Base-by-base conservation (phyloP, 2,888 invertebrate genomes). In the Archaeoteleia sp. region DNA sequence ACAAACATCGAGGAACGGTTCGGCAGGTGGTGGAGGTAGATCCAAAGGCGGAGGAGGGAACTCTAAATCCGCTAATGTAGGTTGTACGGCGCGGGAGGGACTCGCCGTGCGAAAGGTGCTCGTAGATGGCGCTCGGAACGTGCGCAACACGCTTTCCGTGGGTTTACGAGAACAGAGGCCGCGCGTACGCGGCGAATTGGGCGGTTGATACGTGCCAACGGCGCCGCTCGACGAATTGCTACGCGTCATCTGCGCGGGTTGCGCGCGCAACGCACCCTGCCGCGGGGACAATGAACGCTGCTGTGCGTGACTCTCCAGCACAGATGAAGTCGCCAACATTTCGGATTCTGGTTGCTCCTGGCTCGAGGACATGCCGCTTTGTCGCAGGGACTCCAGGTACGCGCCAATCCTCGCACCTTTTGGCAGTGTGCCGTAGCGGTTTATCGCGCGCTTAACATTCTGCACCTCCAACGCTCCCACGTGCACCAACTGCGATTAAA, bases 351-450 rank as follows among this genome's bases (percentile, higher is more conserved):
- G 2, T 8, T 46, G 55, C 7, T 74, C 40, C 51, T 74, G 46
- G 69, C 82, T 85, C 1, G 88, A 86, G 0, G 88, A 86, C 77
- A 88, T 85, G 42, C 91, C 92, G 80, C 92, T 93, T 81, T 95
- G 94, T 35, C 95, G 90, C 79, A 98, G 88, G 2, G 97, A 97
- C 86, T 98, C 97, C 51, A 98, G 87, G 86, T 96, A 98, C 3
- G 97, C 98, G 20, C 97, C 97, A 76, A 98, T 98, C 72, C 98
- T 90, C 6, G 96, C 96, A 40, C 95, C 97, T 86, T 98, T 98
- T 0, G 98, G 98, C 79, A 98, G 87, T 6, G 98, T 98, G 10
- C 98, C 98, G 84, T 97, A 98, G 15, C 97, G 90, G 86, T 95
- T 97, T 72, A 95, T 95, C 37, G 96, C 96, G 73, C 95, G 91